These are phyloP conservation scores for Cheilosia scutellata DNA, from an alignment of 2,888 invertebrate genomes.

Conservation along the genomic window DNA sequence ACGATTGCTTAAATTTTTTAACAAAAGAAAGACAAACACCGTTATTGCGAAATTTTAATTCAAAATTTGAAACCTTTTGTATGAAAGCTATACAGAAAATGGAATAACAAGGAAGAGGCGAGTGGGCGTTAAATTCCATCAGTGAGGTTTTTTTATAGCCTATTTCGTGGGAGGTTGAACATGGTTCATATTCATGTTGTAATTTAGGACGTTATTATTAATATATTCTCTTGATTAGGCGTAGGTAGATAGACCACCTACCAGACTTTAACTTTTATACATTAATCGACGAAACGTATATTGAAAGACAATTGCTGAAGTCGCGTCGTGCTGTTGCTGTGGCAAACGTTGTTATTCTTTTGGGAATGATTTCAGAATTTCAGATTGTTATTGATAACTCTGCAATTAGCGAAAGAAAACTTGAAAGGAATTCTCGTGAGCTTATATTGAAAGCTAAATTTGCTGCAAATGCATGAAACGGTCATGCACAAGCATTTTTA, in stretches of 20 bases:
- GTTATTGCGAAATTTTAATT: background rate
- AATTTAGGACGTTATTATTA: background rate
- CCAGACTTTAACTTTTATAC: background rate
- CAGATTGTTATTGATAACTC: too few relatives aligned
- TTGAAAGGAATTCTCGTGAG: too few relatives aligned
- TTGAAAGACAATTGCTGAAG: too few relatives aligned
- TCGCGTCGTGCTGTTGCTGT: too few relatives aligned
- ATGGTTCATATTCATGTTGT: constrained; percentile 15
- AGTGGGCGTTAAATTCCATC: background rate
- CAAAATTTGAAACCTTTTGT: background rate
- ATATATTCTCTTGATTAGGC: background rate
- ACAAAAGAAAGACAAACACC: too few relatives aligned
- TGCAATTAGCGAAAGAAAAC: too few relatives aligned
- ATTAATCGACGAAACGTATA: too few relatives aligned
- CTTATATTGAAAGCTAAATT: too few relatives aligned
- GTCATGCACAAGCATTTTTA: too few relatives aligned
- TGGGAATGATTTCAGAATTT: too few relatives aligned
- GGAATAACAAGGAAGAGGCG: background rate
- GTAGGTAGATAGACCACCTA: background rate
- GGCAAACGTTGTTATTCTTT: too few relatives aligned
- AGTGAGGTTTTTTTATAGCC: background rate
- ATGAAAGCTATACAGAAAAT: background rate
- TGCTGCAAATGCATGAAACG: too few relatives aligned
- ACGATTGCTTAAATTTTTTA: constrained; percentile 8
- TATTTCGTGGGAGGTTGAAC: background rate